Percentiles rank a stretch among this genome's conserved stretches.
phyloP scores from a whole-genome alignment of 2,888 invertebrate species.

The Orchestes rusci region DNA sequence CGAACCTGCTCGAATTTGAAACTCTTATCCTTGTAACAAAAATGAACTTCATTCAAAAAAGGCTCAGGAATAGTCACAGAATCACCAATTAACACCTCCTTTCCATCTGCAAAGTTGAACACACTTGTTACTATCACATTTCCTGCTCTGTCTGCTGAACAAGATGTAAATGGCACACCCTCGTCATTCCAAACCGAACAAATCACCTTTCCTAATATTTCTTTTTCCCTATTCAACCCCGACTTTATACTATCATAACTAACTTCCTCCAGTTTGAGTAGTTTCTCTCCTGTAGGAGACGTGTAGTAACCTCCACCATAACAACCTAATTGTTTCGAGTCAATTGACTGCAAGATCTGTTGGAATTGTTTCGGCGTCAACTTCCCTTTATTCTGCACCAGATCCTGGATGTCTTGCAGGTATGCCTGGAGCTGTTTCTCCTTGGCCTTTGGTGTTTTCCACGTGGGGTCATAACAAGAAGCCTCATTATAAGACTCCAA shows the following conservation, averaged over 20 bases:
- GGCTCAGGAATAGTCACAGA: conserved; percentile 77
- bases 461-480: conserved; percentile 64
- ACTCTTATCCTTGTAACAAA: conserved; percentile 50
- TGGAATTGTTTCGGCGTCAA: conserved; percentile 65
- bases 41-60: conserved; percentile 51
- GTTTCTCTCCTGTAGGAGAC: conserved; percentile 43
- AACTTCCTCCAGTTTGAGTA: conserved; percentile 47
- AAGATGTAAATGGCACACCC: conserved; percentile 74
- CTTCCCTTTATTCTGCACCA: conserved; percentile 62
- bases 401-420: conserved; percentile 55
- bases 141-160: conserved; percentile 66
- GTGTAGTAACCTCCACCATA: conserved; percentile 55
- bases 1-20: too few relatives aligned
- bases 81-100: conserved; percentile 79
- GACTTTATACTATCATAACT: conserved; percentile 50
- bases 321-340: conserved; percentile 61
- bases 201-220: conserved; percentile 71
- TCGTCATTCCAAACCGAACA: conserved; percentile 71
- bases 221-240: conserved; percentile 60
- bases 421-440: conserved; percentile 57
- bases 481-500: conserved; percentile 63
- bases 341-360: conserved; percentile 60
- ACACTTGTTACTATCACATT: conserved; percentile 69
- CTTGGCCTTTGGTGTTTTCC: conserved; percentile 61
- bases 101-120: conserved; percentile 76